Percentiles rank a stretch among this genome's conserved stretches.
phyloP scores from a whole-genome alignment of 2,113 vertebrate genomes.

The Oceanodroma tethys region DNA sequence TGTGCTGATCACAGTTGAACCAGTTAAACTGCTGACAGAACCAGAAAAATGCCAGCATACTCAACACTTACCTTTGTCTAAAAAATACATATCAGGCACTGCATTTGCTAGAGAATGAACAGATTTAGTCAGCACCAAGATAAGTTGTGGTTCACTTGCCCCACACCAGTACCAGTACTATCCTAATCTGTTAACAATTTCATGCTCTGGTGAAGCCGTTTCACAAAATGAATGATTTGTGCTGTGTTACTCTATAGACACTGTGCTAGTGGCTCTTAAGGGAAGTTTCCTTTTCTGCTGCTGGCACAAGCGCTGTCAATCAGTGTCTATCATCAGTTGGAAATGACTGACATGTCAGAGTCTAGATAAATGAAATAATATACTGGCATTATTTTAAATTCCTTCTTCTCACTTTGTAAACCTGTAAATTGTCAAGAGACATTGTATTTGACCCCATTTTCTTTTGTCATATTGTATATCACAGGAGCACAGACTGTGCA shows the following conservation, averaged over 20 bases:
- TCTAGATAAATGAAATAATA: not conserved
- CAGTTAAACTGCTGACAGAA: not conserved
- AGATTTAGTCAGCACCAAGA: not conserved
- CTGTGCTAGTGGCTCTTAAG: not conserved
- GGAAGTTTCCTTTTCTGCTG: not conserved
- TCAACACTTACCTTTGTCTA: not conserved
- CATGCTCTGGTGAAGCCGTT: not conserved
- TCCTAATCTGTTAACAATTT: not conserved
- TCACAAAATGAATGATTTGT: not conserved
- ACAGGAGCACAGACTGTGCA: not conserved
- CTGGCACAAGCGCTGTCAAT: not conserved
- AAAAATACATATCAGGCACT: not conserved
- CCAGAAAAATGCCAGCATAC: not conserved
- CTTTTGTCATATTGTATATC: not conserved
- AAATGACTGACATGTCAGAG: not conserved
- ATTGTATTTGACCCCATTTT: not conserved
- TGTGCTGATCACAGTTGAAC: not conserved
- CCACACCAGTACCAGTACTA: not conserved
- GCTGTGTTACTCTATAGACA: not conserved
- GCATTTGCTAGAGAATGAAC: not conserved
- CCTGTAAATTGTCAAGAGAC: not conserved
- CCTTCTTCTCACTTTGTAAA: not conserved
- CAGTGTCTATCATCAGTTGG: not conserved
- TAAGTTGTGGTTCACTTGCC: not conserved
- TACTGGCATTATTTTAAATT: not conserved